Evolutionary conservation across 2,113 vertebrate species (phyloP).

Genomic region (Pteropus alecto): DNA sequence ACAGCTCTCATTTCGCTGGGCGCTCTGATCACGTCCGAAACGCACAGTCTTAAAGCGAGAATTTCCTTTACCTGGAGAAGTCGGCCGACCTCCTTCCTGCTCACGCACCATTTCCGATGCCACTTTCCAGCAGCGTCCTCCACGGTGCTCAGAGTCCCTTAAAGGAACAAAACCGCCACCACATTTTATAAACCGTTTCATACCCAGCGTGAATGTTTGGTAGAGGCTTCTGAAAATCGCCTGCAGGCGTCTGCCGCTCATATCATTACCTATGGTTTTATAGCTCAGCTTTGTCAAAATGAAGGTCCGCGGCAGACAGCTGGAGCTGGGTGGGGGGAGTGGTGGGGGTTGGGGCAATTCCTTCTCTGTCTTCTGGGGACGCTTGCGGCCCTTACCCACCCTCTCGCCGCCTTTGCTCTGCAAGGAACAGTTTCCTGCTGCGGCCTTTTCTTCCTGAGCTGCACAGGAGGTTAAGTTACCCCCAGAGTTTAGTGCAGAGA

Average conservation of each 20-base stretch:
- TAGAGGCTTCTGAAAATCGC: neutral
- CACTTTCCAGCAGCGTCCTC: rapidly evolving
- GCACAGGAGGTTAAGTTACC: rapidly evolving
- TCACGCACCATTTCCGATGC: no score
- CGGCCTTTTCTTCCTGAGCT: neutral
- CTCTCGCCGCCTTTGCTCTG: neutral
- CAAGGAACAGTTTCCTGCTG: rapidly evolving
- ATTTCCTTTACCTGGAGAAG: neutral
- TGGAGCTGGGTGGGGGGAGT: neutral
- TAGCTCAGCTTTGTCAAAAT: neutral
- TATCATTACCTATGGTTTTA: neutral
- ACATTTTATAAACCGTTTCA: neutral
- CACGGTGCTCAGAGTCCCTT: neutral
- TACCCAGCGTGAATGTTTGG: rapidly evolving
- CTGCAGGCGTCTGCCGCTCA: rapidly evolving
- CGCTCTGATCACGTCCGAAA: neutral
- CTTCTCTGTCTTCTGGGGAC: neutral
- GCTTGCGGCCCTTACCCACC: rapidly evolving
- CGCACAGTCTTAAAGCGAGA: neutral
- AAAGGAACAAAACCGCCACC: neutral
- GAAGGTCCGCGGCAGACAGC: rapidly evolving
- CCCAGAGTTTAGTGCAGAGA: neutral
- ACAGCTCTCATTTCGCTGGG: neutral
- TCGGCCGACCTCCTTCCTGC: neutral
- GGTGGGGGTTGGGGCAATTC: rapidly evolving